Evolutionary conservation across 2,888 invertebrate genomes (phyloP).

Genomic region (Timema cristinae): DNA sequence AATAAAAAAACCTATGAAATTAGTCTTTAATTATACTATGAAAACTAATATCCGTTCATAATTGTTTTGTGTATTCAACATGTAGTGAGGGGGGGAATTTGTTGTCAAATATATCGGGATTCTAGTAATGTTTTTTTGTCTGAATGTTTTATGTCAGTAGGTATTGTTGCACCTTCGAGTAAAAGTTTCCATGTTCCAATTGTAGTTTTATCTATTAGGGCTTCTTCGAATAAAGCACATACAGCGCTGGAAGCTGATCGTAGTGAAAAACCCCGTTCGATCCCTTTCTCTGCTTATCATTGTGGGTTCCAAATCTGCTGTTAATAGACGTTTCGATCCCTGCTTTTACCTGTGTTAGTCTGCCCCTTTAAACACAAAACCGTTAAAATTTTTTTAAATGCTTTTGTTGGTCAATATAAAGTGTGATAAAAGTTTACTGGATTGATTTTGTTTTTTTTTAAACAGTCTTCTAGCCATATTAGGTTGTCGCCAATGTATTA

Average conservation of each 20-base stretch:
- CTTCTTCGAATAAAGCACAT: not conserved
- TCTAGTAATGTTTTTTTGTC: not conserved
- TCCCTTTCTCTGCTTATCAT: not conserved
- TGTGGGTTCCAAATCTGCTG: not conserved
- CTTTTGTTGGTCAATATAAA: not conserved
- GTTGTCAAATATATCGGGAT: not conserved
- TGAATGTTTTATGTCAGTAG: slow-evolving; percentile 11
- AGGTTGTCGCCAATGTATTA: not conserved
- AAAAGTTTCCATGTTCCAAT: slow-evolving; percentile 12
- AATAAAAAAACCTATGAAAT: no score
- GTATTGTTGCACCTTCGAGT: not conserved
- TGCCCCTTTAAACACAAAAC: not conserved
- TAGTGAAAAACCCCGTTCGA: not conserved
- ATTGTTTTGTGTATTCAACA: no score
- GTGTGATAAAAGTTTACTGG: not conserved
- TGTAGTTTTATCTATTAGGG: not conserved
- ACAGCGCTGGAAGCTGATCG: not conserved
- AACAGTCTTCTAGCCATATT: not conserved
- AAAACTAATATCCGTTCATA: no score
- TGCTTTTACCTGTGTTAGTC: not conserved
- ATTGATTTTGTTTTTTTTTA: not conserved
- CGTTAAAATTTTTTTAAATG: not conserved
- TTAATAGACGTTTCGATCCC: not conserved
- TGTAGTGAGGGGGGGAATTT: no score
- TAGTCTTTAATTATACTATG: no score